These are phyloP conservation scores for Struthio camelus DNA, from an alignment of 2,113 vertebrate species.

Conservation along the genomic window DNA sequence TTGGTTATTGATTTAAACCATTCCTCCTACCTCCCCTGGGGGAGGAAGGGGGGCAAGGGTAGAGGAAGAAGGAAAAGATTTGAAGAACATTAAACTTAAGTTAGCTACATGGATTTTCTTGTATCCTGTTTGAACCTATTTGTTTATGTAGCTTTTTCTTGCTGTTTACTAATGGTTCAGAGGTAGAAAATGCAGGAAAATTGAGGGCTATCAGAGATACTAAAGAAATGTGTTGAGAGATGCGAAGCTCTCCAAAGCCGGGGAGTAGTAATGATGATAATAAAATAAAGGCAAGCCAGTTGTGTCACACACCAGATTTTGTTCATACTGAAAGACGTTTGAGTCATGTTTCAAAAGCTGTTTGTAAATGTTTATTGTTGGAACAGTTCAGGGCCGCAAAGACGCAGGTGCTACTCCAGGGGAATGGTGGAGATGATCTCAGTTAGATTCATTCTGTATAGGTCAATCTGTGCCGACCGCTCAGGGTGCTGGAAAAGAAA, in stretches of 20 bases:
- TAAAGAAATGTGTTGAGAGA: background rate
- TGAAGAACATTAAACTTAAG: slow-evolving; percentile 1
- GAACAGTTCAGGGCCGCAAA: background rate
- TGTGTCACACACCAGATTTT: background rate
- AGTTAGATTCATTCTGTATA: background rate
- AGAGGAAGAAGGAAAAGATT: background rate
- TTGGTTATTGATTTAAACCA: slow-evolving; percentile 72
- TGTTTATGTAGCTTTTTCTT: background rate
- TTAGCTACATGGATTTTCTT: slow-evolving; percentile 6
- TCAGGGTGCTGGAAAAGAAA: background rate
- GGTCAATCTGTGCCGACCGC: background rate
- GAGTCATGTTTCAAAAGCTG: slow-evolving; percentile 31
- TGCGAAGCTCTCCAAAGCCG: background rate
- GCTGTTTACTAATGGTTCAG: background rate
- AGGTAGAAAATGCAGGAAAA: background rate
- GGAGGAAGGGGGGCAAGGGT: background rate
- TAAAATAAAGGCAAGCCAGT: background rate
- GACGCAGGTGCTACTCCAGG: background rate
- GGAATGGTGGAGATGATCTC: background rate
- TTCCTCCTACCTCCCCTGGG: slow-evolving; percentile 53
- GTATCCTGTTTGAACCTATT: background rate
- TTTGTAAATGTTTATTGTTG: background rate
- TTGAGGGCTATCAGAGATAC: background rate
- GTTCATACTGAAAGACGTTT: background rate
- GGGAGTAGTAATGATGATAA: background rate